Evolutionary conservation across 1,140 invertebrate genomes (phyloP).

Genomic region (Euglossa dilemma): DNA sequence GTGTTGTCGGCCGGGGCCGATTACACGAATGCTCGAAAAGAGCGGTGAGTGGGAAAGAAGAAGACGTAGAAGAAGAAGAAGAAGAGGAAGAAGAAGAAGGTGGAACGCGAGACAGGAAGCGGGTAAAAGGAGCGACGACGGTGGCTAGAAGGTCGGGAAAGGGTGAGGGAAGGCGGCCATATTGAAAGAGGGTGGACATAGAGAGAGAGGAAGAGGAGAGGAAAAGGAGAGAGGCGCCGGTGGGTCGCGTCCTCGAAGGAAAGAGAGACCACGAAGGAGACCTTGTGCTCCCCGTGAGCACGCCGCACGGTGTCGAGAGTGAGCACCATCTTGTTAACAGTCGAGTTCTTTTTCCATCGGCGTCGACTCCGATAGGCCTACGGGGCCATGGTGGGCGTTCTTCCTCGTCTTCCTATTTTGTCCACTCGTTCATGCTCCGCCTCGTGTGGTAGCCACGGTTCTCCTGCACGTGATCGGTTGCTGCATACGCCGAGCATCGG

Average conservation of each 20-base stretch:
- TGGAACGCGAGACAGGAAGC: conserved; percentile 37
- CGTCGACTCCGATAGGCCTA: conserved; percentile 79
- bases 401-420: conserved; percentile 80
- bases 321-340: conserved; percentile 82
- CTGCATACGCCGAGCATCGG: conserved; percentile 8
- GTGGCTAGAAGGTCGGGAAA: conserved; percentile 52
- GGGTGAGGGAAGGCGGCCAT: conserved; percentile 76
- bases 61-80: not conserved
- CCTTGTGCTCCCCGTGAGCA: conserved; percentile 56
- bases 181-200: conserved; percentile 76
- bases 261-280: conserved; percentile 55
- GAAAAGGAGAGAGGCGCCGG: conserved; percentile 67
- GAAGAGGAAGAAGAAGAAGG: conserved; percentile 33
- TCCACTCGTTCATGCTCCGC: conserved; percentile 78
- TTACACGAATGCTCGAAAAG: conserved; percentile 71
- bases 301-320: conserved; percentile 68
- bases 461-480: conserved; percentile 57
- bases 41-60: conserved; percentile 37
- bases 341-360: conserved; percentile 79
- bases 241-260: conserved; percentile 70
- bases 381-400: conserved; percentile 79
- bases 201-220: conserved; percentile 35
- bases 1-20: conserved; percentile 68
- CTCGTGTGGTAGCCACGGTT: conserved; percentile 70
- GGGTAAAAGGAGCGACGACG: conserved; percentile 15